These are phyloP conservation scores for Melangyna quadrimaculata DNA, from an alignment of 2,888 invertebrate genomes.

Conservation along the genomic window DNA sequence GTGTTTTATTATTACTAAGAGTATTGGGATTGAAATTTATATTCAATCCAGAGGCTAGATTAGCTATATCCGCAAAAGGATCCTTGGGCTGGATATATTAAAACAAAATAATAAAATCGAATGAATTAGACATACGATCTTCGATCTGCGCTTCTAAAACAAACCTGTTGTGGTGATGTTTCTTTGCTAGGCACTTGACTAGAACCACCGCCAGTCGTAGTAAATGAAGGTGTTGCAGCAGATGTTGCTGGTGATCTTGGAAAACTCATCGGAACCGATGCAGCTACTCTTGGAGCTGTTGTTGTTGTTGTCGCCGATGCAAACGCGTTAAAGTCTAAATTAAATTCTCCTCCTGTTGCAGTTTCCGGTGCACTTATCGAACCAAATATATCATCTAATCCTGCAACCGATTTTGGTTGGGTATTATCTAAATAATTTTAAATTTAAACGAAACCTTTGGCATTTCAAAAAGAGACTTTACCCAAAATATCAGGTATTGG, in stretches of 20 bases:
- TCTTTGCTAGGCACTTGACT: conserved; percentile 76
- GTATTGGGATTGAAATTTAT: conserved; percentile 79
- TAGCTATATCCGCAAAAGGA: conserved; percentile 88
- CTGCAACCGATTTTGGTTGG: conserved; percentile 75
- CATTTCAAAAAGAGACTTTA: background rate
- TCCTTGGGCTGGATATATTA: conserved; percentile 81
- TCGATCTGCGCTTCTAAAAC: conserved; percentile 74
- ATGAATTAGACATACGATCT: background rate
- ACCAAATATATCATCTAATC: conserved; percentile 87
- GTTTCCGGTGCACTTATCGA: conserved; percentile 75
- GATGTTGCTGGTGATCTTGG: conserved; percentile 67
- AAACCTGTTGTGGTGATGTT: conserved; percentile 82
- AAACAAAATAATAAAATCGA: background rate
- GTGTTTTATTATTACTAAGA: conserved; percentile 76
- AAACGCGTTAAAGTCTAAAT: conserved; percentile 75
- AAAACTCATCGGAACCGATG: conserved; percentile 44
- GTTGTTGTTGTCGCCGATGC: conserved; percentile 67
- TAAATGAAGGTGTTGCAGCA: conserved; percentile 71
- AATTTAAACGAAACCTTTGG: background rate
- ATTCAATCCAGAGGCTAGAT: conserved; percentile 80
- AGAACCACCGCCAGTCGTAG: conserved; percentile 33
- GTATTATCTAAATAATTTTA: conserved; percentile 70
- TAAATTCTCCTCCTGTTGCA: conserved; percentile 70
- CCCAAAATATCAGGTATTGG: conserved; percentile 79
- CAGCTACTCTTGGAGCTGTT: conserved; percentile 51